Conservation (phyloP, 2,888 invertebrate genomes). For the Cybosia mesomella region DNA sequence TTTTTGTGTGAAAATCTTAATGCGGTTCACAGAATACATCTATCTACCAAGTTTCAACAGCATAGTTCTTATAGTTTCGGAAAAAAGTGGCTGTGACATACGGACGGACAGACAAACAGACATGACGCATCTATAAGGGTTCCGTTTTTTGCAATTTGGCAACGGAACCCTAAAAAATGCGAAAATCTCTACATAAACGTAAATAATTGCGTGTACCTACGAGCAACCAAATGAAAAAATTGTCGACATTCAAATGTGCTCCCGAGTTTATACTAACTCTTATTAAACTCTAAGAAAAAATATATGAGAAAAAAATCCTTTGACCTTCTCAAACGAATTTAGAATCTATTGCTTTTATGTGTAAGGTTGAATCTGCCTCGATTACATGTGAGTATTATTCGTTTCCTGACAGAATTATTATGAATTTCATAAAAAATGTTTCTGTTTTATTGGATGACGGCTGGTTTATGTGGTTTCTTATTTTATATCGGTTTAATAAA, state of each 20-base stretch:
- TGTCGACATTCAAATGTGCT: background rate
- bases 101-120: no score
- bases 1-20: no score
- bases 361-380: background rate
- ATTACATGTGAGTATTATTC: background rate
- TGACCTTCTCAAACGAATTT: background rate
- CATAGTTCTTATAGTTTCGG: no score
- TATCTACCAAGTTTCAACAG: no score
- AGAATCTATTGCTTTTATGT: background rate
- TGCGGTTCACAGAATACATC: no score
- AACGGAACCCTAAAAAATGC: no score
- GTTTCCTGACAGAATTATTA: conserved; percentile 10
- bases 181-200: background rate
- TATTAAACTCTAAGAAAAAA: conserved; percentile 20
- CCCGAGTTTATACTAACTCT: conserved; percentile 21
- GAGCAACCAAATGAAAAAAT: conserved; percentile 15
- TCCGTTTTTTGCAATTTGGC: no score
- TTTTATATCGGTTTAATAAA: background rate
- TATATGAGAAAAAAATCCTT: background rate
- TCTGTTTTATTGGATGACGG: conserved; percentile 17
- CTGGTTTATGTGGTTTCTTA: conserved; percentile 15
- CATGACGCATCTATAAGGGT: no score
- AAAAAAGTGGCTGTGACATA: no score
- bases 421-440: conserved; percentile 19
- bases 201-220: background rate